These are phyloP conservation scores for Champsocephalus gunnari DNA, from an alignment of 2,797 vertebrate genomes.

Conservation along the genomic window DNA sequence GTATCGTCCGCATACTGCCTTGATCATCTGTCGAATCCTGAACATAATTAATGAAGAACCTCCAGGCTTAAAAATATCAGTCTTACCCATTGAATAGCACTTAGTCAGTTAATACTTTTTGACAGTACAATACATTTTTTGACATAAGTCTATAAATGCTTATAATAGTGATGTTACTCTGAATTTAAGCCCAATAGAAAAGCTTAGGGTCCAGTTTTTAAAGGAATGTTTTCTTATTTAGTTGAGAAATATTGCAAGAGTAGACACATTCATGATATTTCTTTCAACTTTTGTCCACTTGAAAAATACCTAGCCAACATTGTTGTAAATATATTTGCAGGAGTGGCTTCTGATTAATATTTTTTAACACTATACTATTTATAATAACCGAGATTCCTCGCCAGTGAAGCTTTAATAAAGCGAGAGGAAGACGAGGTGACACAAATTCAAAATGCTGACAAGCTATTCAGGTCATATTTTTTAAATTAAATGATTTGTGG, in stretches of 20 bases:
- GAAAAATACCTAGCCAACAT: background rate
- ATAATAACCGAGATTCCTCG: background rate
- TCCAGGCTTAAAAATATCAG: too few species aligned
- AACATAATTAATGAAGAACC: too few species aligned
- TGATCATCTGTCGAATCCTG: too few species aligned
- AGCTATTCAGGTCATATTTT: constrained; percentile 4
- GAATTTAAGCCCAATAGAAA: too few species aligned
- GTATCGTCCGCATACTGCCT: too few species aligned
- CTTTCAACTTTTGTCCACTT: too few species aligned
- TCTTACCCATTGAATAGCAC: too few species aligned
- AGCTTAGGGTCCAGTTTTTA: too few species aligned
- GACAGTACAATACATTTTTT: too few species aligned
- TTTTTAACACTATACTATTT: background rate
- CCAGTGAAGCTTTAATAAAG: background rate
- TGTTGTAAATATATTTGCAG: background rate
- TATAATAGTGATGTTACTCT: too few species aligned
- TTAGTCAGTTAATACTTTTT: too few species aligned
- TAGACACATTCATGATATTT: background rate
- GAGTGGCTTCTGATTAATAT: background rate
- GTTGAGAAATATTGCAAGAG: background rate
- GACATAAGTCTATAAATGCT: too few species aligned
- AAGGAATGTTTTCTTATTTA: background rate
- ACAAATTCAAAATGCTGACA: background rate
- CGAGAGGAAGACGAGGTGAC: background rate
- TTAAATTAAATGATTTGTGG: constrained; percentile 4